A percentile compares a stretch with the other conserved stretches of the same genome.
Conservation (phyloP, 1,140 invertebrate genomes). For the Drosophila paulistorum region DNA sequence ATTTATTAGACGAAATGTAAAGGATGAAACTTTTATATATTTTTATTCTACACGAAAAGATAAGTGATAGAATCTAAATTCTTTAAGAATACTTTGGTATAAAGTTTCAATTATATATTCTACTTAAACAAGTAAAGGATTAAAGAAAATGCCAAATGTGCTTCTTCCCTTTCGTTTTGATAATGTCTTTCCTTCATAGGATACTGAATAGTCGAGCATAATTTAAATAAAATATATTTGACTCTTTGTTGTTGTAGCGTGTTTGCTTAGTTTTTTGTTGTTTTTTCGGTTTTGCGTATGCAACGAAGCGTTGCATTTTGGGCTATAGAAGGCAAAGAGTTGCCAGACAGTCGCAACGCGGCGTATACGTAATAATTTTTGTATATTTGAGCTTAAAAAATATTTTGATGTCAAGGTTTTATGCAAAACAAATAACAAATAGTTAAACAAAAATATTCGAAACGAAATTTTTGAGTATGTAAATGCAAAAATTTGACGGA, state of each 20-base stretch:
- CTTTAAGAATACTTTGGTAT: too few relatives aligned
- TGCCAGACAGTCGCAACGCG: slow-evolving; percentile 61
- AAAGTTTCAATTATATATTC: too few relatives aligned
- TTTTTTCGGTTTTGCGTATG: slow-evolving; percentile 57
- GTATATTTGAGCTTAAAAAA: slow-evolving; percentile 13
- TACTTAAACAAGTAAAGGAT: too few relatives aligned
- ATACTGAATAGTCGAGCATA: neutral
- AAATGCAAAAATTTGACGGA: neutral
- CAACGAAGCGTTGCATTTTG: slow-evolving; percentile 79
- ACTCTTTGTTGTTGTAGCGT: slow-evolving; percentile 2
- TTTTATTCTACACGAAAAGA: too few relatives aligned
- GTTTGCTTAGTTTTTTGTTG: neutral
- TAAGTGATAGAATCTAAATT: too few relatives aligned
- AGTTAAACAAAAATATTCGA: slow-evolving; percentile 27
- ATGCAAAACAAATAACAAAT: slow-evolving; percentile 34
- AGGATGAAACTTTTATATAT: too few relatives aligned
- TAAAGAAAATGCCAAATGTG: too few relatives aligned
- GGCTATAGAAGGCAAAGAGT: slow-evolving; percentile 48
- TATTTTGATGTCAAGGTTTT: slow-evolving; percentile 66
- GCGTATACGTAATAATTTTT: slow-evolving; percentile 63
- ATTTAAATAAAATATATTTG: neutral
- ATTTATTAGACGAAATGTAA: too few relatives aligned
- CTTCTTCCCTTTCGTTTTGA: too few relatives aligned
- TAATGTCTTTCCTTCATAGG: neutral
- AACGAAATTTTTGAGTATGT: slow-evolving; percentile 33